These are phyloP conservation scores for Rhamphomyia laevipes DNA, from an alignment of 2,888 invertebrate species.

Conservation along the genomic window DNA sequence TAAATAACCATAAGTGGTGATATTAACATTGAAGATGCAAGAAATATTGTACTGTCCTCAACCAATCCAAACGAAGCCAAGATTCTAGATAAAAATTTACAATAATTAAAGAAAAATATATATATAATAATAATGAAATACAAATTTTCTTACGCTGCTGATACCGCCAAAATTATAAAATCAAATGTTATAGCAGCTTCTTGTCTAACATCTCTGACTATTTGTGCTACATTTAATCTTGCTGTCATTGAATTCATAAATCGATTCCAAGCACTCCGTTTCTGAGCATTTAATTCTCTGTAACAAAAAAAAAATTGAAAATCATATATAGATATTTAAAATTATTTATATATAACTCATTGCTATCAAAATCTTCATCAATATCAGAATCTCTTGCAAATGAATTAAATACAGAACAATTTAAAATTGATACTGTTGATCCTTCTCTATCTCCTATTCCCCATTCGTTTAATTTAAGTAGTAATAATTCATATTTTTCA, in stretches of 20 bases:
- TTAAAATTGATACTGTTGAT: constrained; percentile 49
- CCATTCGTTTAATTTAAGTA: constrained; percentile 45
- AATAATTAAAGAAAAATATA: constrained; percentile 8
- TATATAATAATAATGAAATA: constrained; percentile 16
- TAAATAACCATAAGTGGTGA: constrained; percentile 61
- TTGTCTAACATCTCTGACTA: constrained; percentile 54
- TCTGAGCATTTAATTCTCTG: neutral
- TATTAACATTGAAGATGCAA: constrained; percentile 71
- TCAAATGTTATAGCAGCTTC: constrained; percentile 65
- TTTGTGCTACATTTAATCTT: constrained; percentile 57
- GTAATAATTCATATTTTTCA: constrained; percentile 45
- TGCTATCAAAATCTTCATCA: neutral
- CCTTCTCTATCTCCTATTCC: constrained; percentile 48
- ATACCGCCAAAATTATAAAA: constrained; percentile 55
- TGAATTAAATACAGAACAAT: constrained; percentile 43
- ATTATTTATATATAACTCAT: constrained; percentile 12
- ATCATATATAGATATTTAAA: constrained; percentile 1
- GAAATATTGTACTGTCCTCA: constrained; percentile 59
- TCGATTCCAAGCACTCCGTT: constrained; percentile 43
- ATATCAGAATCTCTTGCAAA: constrained; percentile 16
- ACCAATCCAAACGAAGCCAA: constrained; percentile 61
- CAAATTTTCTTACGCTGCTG: constrained; percentile 46
- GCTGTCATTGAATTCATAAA: constrained; percentile 55
- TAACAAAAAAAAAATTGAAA: neutral
- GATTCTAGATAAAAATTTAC: constrained; percentile 39